Evolutionary conservation across 2,113 vertebrate genomes (phyloP).

Genomic region (Otocyon megalotis): DNA sequence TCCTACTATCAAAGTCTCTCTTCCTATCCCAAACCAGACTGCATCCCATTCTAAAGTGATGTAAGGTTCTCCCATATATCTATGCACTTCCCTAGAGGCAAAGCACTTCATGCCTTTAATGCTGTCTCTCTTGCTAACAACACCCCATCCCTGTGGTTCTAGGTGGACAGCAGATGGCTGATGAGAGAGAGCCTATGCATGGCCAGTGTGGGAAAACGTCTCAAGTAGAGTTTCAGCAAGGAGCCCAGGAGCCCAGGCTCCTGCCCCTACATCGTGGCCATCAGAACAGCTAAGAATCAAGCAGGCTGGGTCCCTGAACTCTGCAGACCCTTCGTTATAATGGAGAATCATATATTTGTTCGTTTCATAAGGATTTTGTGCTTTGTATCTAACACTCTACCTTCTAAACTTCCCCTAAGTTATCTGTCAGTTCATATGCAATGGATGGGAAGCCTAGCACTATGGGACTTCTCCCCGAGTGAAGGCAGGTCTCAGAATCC

Average conservation of each 20-base stretch:
- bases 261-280: neutral
- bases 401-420: conserved; percentile 24
- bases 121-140: neutral
- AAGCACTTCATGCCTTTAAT: neutral
- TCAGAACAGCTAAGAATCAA: neutral
- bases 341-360: neutral
- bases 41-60: neutral
- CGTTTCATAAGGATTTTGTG: neutral
- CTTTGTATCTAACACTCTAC: conserved; percentile 35
- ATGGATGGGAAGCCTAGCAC: neutral
- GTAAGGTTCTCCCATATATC: neutral
- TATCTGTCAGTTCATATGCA: neutral
- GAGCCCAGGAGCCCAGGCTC: too few relatives aligned
- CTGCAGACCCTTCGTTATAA: neutral
- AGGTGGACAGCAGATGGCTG: neutral
- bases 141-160: neutral
- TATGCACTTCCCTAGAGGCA: neutral
- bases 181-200: neutral
- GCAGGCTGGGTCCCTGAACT: neutral
- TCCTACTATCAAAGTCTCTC: neutral
- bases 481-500: neutral
- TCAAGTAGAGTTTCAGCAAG: neutral
- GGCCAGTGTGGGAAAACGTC: neutral
- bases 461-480: neutral
- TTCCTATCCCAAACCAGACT: neutral